Base-by-base conservation (phyloP, 2,113 vertebrate species). In the Elanus axillaris region DNA sequence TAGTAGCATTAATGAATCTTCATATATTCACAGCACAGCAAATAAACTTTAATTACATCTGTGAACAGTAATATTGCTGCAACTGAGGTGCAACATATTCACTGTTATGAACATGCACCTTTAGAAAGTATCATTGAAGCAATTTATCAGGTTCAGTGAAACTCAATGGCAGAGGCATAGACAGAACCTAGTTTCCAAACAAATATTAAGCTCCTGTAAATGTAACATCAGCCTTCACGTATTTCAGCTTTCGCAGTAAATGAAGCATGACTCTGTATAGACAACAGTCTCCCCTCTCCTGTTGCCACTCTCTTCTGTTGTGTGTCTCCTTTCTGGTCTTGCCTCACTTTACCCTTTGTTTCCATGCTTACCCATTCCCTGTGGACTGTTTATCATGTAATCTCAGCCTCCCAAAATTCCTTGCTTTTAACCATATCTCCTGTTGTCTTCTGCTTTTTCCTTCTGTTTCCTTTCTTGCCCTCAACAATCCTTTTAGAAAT, bases 11-110 rank as follows among this genome's bases (percentile, higher is more conserved):
- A 92, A 92, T 81, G 55, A 34, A 36, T 66, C 42, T 77, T 83
- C 59, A 80, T 71, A 91, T 91, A 80, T 89, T 94, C 91, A 86
- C 34, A 91, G 78, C 91, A 93, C 48, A 80, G 40, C 60, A 86
- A 74, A 94, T 77, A 69, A 89, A 71, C 64, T 92, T 79, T 76
- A 92, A 84, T 86, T 84, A 81, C 60, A 56, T 38, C 38, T 73
- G 45, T 90, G 79, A 90, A 77, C 23, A 71, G 59, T 88, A 79
- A 52, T 90, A 77, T 80, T 86, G 21, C 18, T 91, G 29, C n/a
- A 73, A 67, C 63, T 80, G 67, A 91, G 47, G n/a, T 83, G 58
- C 43, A 89, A 66, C 50, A 40, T 53, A 45, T 71, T 91, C 73
- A 62, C 45, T 81, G 32, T 83, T 94, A 94, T 76, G 47, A 94